A percentile compares a stretch with the other conserved stretches of the same genome.
Conservation (phyloP, 2,797 vertebrate species). For the Poeciliopsis gracilis region DNA sequence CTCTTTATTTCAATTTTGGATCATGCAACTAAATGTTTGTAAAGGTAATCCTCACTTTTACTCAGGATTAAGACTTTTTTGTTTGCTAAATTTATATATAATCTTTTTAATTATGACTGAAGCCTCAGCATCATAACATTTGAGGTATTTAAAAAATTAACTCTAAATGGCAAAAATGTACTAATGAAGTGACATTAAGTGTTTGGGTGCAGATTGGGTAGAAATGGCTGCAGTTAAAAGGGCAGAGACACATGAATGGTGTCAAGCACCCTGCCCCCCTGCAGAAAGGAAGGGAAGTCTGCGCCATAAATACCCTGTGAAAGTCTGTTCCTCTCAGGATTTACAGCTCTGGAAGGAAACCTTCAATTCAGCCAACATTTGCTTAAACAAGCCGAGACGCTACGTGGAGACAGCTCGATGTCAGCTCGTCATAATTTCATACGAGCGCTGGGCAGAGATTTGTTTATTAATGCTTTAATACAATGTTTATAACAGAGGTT, state of each 20-base stretch:
- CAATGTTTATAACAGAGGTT: not conserved
- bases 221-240: conserved; percentile 71
- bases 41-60: not conserved
- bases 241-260: conserved; percentile 74
- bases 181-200: not conserved
- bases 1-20: not conserved
- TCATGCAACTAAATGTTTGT: not conserved
- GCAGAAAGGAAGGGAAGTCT: conserved; percentile 83
- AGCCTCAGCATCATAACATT: not conserved
- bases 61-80: not conserved
- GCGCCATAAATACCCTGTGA: conserved; percentile 78
- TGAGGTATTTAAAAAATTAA: not conserved
- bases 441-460: not conserved
- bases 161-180: not conserved
- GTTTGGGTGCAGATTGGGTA: conserved; percentile 5
- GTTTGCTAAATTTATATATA: not conserved
- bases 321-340: conserved; percentile 78
- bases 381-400: conserved; percentile 64
- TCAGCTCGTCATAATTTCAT: conserved; percentile 45
- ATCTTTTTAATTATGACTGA: not conserved
- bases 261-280: conserved; percentile 76
- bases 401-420: conserved; percentile 42
- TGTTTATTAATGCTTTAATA: not conserved
- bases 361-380: conserved; percentile 75
- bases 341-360: conserved; percentile 75